A percentile compares a stretch with the other conserved stretches of the same genome.
These are phyloP conservation scores for Protomyctophum bolini DNA, from an alignment of 2,113 vertebrate genomes.

Conservation along the genomic window DNA sequence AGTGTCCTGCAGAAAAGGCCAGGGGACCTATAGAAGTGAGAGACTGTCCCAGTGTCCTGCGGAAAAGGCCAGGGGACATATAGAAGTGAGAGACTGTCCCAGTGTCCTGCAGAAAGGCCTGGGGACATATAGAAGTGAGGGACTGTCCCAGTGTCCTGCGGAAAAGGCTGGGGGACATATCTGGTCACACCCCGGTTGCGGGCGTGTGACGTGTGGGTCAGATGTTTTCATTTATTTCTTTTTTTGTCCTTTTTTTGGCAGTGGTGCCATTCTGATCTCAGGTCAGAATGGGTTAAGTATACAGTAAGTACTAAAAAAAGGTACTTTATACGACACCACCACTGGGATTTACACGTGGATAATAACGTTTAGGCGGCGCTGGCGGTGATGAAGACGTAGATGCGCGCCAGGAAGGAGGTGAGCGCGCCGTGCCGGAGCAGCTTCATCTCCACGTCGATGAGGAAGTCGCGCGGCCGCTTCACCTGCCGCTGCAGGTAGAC, in stretches of 20 bases:
- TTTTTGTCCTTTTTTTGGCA: neutral
- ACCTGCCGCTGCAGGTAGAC: conserved; percentile 87
- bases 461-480: conserved; percentile 86
- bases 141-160: no score
- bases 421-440: conserved; percentile 89
- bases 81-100: no score
- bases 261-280: neutral
- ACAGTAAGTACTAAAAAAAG: neutral
- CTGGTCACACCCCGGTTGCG: no score
- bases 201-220: no score
- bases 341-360: neutral
- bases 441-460: conserved; percentile 94
- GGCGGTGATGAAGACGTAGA: conserved; percentile 91
- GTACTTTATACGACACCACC: neutral
- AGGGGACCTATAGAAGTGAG: no score
- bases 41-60: no score
- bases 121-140: no score
- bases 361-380: conserved; percentile 63
- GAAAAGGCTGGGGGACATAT: no score
- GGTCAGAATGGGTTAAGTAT: neutral
- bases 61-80: no score
- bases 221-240: no score
- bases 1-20: no score
- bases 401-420: conserved; percentile 89
- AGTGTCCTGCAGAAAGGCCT: no score